These are phyloP conservation scores for Parauchenoglanis punctatus DNA, from an alignment of 2,797 vertebrate species.

Conservation along the genomic window DNA sequence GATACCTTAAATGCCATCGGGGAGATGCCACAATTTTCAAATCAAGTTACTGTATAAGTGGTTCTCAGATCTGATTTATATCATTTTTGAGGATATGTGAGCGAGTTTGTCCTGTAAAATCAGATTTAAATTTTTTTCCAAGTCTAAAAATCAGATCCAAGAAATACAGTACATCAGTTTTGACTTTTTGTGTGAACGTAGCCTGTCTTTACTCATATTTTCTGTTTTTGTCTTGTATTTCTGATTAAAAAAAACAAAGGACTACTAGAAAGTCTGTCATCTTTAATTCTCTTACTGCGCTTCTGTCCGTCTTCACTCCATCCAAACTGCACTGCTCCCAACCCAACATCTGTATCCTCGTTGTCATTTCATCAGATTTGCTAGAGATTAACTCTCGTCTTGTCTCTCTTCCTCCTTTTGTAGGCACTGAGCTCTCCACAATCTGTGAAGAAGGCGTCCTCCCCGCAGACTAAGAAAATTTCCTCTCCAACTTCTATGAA, in stretches of 20 bases:
- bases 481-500: conserved; percentile 81
- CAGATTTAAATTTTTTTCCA: neutral
- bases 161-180: neutral
- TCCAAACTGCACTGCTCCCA: too few species aligned
- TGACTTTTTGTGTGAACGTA: neutral
- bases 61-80: too few species aligned
- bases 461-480: conserved; percentile 60
- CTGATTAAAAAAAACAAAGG: neutral
- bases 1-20: neutral
- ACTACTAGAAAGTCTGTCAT: neutral
- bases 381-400: neutral
- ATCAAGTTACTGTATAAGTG: too few species aligned
- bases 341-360: neutral
- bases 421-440: conserved; percentile 45
- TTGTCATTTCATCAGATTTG: neutral
- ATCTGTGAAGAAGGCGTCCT: conserved; percentile 22
- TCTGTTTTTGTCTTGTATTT: neutral
- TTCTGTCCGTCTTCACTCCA: neutral
- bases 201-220: neutral
- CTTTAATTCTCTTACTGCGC: neutral
- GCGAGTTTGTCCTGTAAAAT: neutral
- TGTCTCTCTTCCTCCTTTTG: neutral
- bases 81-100: neutral
- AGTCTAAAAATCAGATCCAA: neutral
- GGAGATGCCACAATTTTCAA: too few species aligned